phyloP scores from a whole-genome alignment of 2,113 vertebrate species.

The Xenopus borealis region DNA sequence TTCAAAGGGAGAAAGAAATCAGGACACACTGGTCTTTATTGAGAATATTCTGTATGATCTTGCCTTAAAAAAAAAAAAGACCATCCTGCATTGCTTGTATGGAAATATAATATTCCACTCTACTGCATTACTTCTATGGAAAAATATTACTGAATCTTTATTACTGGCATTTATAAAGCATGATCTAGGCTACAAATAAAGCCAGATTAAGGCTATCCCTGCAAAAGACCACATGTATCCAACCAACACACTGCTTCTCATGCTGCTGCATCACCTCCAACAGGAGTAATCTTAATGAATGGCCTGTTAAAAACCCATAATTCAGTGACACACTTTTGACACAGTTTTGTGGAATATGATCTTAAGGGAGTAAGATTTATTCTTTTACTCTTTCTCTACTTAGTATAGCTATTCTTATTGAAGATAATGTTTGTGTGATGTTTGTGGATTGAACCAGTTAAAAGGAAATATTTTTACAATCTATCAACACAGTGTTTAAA shows the following conservation, averaged over 20 bases:
- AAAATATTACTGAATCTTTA: background rate
- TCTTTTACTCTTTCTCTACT: constrained; percentile 8
- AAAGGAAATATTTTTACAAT: constrained; percentile 43
- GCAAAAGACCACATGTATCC: background rate
- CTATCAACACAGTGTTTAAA: constrained; percentile 35
- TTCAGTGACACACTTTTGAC: background rate
- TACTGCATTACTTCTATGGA: background rate
- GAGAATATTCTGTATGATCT: background rate
- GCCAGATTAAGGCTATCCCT: background rate
- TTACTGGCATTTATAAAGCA: background rate
- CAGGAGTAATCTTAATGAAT: background rate
- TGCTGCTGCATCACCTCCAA: background rate
- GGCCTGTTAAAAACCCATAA: background rate
- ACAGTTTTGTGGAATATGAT: background rate
- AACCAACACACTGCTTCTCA: background rate
- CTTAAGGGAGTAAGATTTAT: constrained; percentile 9
- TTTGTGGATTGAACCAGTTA: constrained; percentile 18
- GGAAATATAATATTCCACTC: background rate
- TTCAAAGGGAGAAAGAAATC: background rate
- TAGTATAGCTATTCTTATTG: constrained; percentile 23
- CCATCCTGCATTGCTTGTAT: background rate
- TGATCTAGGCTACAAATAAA: background rate
- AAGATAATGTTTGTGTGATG: constrained; percentile 13
- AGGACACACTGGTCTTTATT: background rate
- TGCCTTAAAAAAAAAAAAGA: background rate